Percentiles rank a stretch among this genome's conserved stretches.
These are phyloP conservation scores for Lepidonotus clava DNA, from an alignment of 2,888 invertebrate genomes.

Conservation along the genomic window DNA sequence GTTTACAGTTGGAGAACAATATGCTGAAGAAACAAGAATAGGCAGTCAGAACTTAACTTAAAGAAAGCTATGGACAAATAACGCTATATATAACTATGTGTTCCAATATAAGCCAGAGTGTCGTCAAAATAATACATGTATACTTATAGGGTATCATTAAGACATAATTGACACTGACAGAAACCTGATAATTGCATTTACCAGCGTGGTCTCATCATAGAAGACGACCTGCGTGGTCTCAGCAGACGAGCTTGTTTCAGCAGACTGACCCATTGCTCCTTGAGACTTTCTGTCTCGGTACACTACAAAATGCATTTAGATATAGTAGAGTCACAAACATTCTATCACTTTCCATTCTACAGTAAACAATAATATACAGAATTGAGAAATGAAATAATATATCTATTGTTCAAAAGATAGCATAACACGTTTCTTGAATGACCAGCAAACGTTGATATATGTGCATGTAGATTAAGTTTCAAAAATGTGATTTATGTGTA, in stretches of 20 bases:
- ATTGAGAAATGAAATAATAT: neutral
- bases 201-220: conserved; percentile 33
- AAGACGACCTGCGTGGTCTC: neutral
- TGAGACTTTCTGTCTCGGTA: neutral
- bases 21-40: neutral
- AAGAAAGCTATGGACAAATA: neutral
- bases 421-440: neutral
- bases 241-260: conserved; percentile 11
- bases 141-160: neutral
- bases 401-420: neutral
- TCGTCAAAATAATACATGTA: too few relatives aligned
- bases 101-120: too few relatives aligned
- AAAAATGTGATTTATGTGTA: neutral
- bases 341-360: neutral
- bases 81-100: neutral
- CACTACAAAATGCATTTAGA: too few relatives aligned
- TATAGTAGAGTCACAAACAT: neutral
- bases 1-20: neutral
- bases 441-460: neutral
- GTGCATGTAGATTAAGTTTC: neutral
- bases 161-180: neutral
- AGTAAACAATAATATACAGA: neutral
- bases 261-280: conserved; percentile 21
- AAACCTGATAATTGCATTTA: neutral
- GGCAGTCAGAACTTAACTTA: neutral